phyloP scores from a whole-genome alignment of 1,140 invertebrate genomes.

The Drosophila subobscura region DNA sequence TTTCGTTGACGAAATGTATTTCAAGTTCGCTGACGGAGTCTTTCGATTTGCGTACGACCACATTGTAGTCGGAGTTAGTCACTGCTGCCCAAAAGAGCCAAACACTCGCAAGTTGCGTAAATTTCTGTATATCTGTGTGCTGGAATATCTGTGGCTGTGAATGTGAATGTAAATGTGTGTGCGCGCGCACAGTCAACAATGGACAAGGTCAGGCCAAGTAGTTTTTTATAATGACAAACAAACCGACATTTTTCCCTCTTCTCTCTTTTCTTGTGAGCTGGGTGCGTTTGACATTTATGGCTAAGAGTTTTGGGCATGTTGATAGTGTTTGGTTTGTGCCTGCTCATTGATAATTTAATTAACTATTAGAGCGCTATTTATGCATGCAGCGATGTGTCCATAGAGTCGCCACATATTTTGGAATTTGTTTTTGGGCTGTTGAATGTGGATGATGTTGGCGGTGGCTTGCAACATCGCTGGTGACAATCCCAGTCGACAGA shows the following conservation, averaged over 20 bases:
- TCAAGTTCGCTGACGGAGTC: slow-evolving; percentile 79
- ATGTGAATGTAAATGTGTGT: slow-evolving; percentile 21
- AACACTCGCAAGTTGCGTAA: slow-evolving; percentile 60
- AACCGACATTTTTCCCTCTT: slow-evolving; percentile 50
- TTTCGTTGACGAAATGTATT: slow-evolving; percentile 71
- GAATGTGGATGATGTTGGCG: slow-evolving; percentile 11
- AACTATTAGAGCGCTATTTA: slow-evolving; percentile 69
- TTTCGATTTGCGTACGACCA: slow-evolving; percentile 73
- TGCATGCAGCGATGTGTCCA: slow-evolving; percentile 30
- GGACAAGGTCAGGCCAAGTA: slow-evolving; percentile 76
- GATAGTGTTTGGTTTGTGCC: slow-evolving; percentile 29
- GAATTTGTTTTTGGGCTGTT: not conserved
- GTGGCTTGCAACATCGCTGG: slow-evolving; percentile 2
- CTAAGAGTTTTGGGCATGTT: slow-evolving; percentile 52
- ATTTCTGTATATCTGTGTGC: slow-evolving; percentile 43
- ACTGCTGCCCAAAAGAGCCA: slow-evolving; percentile 44
- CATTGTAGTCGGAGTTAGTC: slow-evolving; percentile 58
- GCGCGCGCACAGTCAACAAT: slow-evolving; percentile 70
- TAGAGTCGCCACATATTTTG: slow-evolving; percentile 11
- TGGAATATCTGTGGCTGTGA: not conserved
- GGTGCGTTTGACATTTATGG: slow-evolving; percentile 71
- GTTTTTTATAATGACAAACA: slow-evolving; percentile 80
- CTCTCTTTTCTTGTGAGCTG: slow-evolving; percentile 33
- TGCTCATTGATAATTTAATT: slow-evolving; percentile 77
- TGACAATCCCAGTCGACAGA: slow-evolving; percentile 5